Base-by-base conservation (phyloP, 2,888 invertebrate species). In the Meganola albula region DNA sequence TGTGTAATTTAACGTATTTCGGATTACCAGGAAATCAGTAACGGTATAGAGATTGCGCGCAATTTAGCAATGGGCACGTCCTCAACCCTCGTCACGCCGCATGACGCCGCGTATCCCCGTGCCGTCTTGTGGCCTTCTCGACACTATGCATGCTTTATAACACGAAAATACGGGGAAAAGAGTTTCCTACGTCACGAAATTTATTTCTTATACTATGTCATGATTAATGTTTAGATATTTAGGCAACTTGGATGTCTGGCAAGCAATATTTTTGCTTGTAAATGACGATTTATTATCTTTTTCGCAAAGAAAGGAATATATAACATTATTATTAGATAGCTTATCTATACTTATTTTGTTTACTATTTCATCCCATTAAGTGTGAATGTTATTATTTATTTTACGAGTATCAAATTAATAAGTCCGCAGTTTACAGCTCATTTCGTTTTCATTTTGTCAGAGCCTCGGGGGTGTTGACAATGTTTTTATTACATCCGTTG, bases 401-500 rank as follows among this genome's bases (percentile, higher is more conserved):
- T 71, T 64, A 65, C 56, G 61, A 56, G 53, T 46, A 60, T 58
- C 51, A 62, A 69, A 71, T 72, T 67, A 72, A 74, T 69, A 67
- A 68, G 58, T 53, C 48, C 50, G 43, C 57, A 58, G 58, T 69
- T 71, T 57, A 59, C 64, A 63, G 60, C 52, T 57, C 55, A 62
- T 52, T 58, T 47, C 48, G 59, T 63, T 73, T 65, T 70, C 61
- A 67, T 71, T 63, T 59, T 48, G 45, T 38, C 38, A 41, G 37
- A 40, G 39, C 53, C 40, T 35, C 14, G 26, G 25, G 42, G 34
- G 41, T 62, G 60, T 68, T 63, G 59, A 62, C 58, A 62, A 44
- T 44, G 44, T 58, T 71, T 64, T 66, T 67, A 66, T 66, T 52
- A 49, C 53, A 22, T 28, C 11, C 26, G 29, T 31, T 49, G 46